Percentiles rank a stretch among this genome's conserved stretches.
Evolutionary conservation across 2,797 vertebrate genomes (phyloP).

Genomic region (Harpagifer antarcticus): DNA sequence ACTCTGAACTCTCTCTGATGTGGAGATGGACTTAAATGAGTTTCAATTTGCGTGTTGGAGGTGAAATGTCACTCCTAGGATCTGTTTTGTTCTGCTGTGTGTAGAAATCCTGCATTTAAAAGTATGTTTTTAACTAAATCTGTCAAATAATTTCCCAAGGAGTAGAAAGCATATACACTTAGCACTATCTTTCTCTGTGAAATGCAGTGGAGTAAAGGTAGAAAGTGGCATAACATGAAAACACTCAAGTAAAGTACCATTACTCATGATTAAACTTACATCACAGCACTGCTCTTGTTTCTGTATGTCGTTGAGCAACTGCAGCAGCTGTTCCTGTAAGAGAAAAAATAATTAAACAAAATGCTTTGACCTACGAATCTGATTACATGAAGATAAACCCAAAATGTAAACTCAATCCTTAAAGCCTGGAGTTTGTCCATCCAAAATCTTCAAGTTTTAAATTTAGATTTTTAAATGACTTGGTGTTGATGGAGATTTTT

Average conservation of each 20-base stretch:
- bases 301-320: background rate
- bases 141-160: background rate
- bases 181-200: background rate
- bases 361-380: background rate
- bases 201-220: no score
- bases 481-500: background rate
- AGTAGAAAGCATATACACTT: background rate
- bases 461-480: background rate
- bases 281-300: background rate
- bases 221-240: background rate
- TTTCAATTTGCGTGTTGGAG: conserved; percentile 14
- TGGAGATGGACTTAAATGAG: conserved; percentile 19
- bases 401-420: background rate
- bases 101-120: background rate
- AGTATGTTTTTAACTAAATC: background rate
- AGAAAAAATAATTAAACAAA: background rate
- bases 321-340: conserved; percentile 14
- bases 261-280: background rate
- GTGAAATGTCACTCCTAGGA: conserved; percentile 20
- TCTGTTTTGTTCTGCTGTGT: background rate
- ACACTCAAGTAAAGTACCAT: background rate
- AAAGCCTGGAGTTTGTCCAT: background rate
- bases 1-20: conserved; percentile 32
- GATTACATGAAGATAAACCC: background rate
- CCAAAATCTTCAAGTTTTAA: background rate